Base-by-base conservation (phyloP, 2,113 vertebrate species). In the Sebastes fasciatus region DNA sequence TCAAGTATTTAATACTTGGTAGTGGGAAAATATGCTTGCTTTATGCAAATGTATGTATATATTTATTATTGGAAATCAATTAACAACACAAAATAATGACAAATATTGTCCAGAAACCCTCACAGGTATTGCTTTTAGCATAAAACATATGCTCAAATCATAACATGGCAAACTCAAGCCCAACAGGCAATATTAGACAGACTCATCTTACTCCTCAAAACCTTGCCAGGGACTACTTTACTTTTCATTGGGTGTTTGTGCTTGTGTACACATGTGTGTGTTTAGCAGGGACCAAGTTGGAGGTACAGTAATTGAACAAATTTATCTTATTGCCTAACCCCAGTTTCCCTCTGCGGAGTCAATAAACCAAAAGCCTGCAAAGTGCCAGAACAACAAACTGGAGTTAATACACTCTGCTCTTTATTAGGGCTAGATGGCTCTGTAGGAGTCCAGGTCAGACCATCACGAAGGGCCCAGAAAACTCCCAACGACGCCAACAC, bases 311-410 rank as follows among this genome's bases (percentile, higher is more conserved):
- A 74, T 75, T 82, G 70, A 67, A 82, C 82, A 67, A 76, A 88
- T 89, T 64, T 12, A 82, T 83, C 73, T 76, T 57, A 60, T 84
- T 88, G 87, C 76, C 75, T 64, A 19, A 40, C 60, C 71, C 34
- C n/a, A 1, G 65, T 64, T 81, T 86, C 70, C 19, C 67, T 79
- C 74, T 19, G 4, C 76, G 73, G 82, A 81, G 81, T 84, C 86
- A 81, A 83, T 86, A 90, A 89, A 79, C 45, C 46, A 51, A 69
- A 74, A 79, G n/a, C 48, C 48, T 71, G 73, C 8, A 9, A 72
- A 61, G 67, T 34, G 61, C 79, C 64, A 73, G 80, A 73, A 71
- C 78, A 81, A 60, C 45, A 60, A 34, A 63, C 70, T 62, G 9
- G 21, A 77, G 65, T 72, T 76, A 78, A 86, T 74, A 69, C 67